Base-by-base conservation (phyloP, 2,113 vertebrate species). In the Nannobrachium achirus region DNA sequence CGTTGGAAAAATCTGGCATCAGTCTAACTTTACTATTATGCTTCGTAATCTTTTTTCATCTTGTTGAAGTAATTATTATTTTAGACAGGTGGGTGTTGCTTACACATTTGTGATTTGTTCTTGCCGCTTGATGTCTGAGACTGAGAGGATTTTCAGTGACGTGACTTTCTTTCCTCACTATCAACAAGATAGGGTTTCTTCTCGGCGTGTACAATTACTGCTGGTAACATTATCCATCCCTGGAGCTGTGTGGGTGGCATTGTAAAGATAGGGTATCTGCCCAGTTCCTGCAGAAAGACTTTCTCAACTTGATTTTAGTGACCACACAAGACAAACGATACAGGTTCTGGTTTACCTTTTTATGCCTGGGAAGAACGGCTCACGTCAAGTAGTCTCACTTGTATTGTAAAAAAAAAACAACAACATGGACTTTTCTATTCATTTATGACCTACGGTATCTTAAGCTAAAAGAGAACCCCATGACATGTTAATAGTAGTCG, bases 191-290 rank as follows among this genome's bases (percentile, higher is more conserved):
- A 11, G 62, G 38, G 55, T 73, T n/a, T 71, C 18, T 58, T 62
- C n/a, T 66, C 18, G 69, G 18, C 6, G 41, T 84, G 69, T 76
- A 71, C 19, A 66, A 20, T 80, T 80, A 83, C 62, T 25, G 58
- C 44, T 48, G 18, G 64, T 76, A 84, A 83, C 64, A 62, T 63
- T 67, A 72, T 25, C 46, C 62, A 41, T 45, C 55, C 72, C 42
- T 19, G 10, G 49, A 52, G 51, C 53, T 15, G 8, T 19, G 61
- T 57, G 13, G 39, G 6, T 56, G 61, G 9, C 20, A 44, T 77
- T 69, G 50, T 56, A 58, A 5, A 53, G 56, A 13, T 19, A 67
- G 18, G 55, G 38, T 20, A 11, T 44, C 18, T 25, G 39, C 69
- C 18, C 33, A 50, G 25, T 62, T 60, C 3, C 57, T 62, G 33